Evolutionary conservation across 2,888 invertebrate species (phyloP).

Genomic region (Eurytoma adleriae): DNA sequence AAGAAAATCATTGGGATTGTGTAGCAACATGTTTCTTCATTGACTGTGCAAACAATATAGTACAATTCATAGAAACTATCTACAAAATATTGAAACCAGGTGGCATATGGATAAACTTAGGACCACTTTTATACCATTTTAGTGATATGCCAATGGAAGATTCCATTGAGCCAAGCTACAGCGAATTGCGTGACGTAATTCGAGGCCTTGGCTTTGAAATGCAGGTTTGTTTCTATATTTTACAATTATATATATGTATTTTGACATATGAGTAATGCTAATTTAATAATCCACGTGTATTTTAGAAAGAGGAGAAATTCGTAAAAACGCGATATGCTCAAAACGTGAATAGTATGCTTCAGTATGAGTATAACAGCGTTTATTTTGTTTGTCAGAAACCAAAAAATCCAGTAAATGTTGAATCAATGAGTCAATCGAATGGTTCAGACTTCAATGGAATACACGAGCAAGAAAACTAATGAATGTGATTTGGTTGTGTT

Average conservation of each 20-base stretch:
- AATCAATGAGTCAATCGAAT: constrained; percentile 65
- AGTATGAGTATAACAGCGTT: constrained; percentile 93
- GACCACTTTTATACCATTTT: constrained; percentile 93
- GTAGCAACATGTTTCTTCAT: constrained; percentile 98
- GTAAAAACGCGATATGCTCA: constrained; percentile 94
- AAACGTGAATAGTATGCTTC: constrained; percentile 94
- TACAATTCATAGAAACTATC: constrained; percentile 95
- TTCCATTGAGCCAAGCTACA: constrained; percentile 96
- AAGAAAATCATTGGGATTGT: constrained; percentile 88
- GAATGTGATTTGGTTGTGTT: constrained; percentile 51
- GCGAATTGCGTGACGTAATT: constrained; percentile 87
- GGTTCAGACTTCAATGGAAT: constrained; percentile 68
- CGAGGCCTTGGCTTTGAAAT: constrained; percentile 89
- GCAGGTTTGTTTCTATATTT: constrained; percentile 77
- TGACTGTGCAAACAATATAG: constrained; percentile 97
- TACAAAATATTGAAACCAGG: constrained; percentile 93
- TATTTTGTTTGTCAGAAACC: constrained; percentile 95
- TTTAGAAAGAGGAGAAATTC: constrained; percentile 86
- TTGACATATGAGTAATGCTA: not conserved
- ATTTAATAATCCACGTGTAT: constrained; percentile 30
- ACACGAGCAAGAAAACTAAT: constrained; percentile 65
- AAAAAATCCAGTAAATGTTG: constrained; percentile 58
- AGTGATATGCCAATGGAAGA: constrained; percentile 90
- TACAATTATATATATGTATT: not conserved
- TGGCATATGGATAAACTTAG: constrained; percentile 92